Base-by-base conservation (phyloP, 2,113 vertebrate genomes). In the Rhinopomastus cyanomelas region DNA sequence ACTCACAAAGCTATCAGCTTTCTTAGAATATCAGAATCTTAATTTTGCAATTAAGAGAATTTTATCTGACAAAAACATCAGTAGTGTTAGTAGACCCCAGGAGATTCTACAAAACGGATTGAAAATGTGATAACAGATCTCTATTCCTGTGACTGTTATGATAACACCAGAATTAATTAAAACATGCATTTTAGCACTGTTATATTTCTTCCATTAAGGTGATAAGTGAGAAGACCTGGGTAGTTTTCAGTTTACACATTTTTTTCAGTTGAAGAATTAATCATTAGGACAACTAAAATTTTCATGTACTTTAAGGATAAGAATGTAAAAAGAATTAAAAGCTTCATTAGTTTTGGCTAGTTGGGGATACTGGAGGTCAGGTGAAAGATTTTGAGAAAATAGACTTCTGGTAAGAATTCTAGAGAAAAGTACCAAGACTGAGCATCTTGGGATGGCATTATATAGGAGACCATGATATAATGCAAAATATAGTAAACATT, bases 181-280 rank as follows among this genome's bases (percentile, higher is more conserved):
- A 87, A n/a, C 8, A 46, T 26, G 3, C 11, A 36, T 62, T 22
- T 89, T n/a, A 68, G 2, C 34, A 59, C 5, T 51, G 5, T 68
- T 69, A 18, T 46, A 73, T 25, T 23, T 53, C 3, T 74, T 80
- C 42, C n/a, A 26, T 19, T 76, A 69, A 3, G 2, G 10, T 42
- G 9, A 66, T n/a, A 4, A 75, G 57, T 57, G 16, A 52, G 84
- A 84, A 64, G 13, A 30, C 6, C 16, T 51, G 8, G 4, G 3
- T 48, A n/a, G 3, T 59, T 14, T 62, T 71, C 53, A 69, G 5
- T 1, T 3, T 73, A 11, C 2, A 13, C 0, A 2, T 37, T 39
- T 64, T 60, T 74, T 42, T 60, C 5, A 79, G 23, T 3, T 34
- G 34, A 77, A 81, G 27, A 90, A 46, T 2, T 2, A 12, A 26